A percentile compares a stretch with the other conserved stretches of the same genome.
Conservation (phyloP, 2,888 invertebrate species). For the Polylopha cassiicola region DNA sequence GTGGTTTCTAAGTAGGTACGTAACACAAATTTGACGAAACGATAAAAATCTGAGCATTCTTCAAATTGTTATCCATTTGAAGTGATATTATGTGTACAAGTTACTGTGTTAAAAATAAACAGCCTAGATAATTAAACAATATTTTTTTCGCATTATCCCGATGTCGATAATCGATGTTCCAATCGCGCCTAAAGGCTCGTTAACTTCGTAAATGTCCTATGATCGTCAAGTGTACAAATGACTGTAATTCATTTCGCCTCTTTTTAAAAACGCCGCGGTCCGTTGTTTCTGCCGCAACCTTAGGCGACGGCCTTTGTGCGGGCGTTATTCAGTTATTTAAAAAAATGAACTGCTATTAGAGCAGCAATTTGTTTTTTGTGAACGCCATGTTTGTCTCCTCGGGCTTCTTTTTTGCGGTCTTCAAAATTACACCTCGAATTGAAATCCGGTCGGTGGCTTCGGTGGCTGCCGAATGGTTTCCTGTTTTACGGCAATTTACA, state of each 20-base stretch:
- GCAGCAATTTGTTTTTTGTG: conserved; percentile 39
- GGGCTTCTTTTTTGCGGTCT: conserved; percentile 32
- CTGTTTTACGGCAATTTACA: conserved; percentile 9
- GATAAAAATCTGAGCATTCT: too few species aligned
- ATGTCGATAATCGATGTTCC: too few species aligned
- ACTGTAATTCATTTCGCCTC: neutral
- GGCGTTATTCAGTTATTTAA: conserved; percentile 23
- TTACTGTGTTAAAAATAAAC: too few species aligned
- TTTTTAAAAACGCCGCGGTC: conserved; percentile 10
- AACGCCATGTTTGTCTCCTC: conserved; percentile 29
- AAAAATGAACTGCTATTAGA: conserved; percentile 31
- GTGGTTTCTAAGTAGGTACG: too few species aligned
- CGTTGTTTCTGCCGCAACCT: conserved; percentile 17
- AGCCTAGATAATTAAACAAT: too few species aligned
- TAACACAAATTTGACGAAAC: too few species aligned
- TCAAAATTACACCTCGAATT: conserved; percentile 35
- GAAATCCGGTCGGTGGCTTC: conserved; percentile 36
- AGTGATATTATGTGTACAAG: too few species aligned
- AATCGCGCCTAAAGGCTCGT: too few species aligned
- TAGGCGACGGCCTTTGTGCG: conserved; percentile 29
- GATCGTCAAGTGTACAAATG: too few species aligned
- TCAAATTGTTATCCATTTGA: too few species aligned
- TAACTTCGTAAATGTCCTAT: too few species aligned
- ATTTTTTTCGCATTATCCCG: too few species aligned
- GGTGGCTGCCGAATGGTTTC: conserved; percentile 9